Evolutionary conservation across 2,113 vertebrate species (phyloP).

Genomic region (Triplophysa dalaica): DNA sequence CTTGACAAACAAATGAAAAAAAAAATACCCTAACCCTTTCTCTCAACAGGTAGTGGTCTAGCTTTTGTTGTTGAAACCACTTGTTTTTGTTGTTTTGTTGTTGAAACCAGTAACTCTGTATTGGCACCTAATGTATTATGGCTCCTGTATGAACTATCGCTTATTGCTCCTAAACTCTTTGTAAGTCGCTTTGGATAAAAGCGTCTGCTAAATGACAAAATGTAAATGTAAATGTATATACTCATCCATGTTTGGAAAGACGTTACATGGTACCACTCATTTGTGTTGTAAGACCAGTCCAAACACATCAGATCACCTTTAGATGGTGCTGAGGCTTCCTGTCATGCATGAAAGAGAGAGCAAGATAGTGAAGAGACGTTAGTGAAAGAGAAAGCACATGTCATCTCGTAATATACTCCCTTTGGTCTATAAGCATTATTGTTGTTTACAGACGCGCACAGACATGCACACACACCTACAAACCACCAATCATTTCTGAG

Average conservation of each 20-base stretch:
- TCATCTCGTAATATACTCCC: not conserved
- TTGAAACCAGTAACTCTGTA: too few species aligned
- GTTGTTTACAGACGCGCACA: slow-evolving; percentile 34
- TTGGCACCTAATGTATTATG: too few species aligned
- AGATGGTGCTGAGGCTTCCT: slow-evolving; percentile 44
- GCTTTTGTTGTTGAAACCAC: too few species aligned
- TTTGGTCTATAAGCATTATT: slow-evolving; percentile 45
- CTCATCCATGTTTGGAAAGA: not conserved
- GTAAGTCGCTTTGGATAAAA: too few species aligned
- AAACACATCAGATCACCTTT: slow-evolving; percentile 3
- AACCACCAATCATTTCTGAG: not conserved
- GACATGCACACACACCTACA: not conserved
- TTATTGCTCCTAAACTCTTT: too few species aligned
- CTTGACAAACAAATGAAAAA: too few species aligned
- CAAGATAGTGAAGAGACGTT: not conserved
- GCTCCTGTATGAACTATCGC: too few species aligned
- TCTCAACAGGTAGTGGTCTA: too few species aligned
- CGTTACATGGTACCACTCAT: not conserved
- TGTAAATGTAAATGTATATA: too few species aligned
- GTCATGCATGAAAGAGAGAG: not conserved
- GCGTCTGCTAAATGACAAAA: too few species aligned
- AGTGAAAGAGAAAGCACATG: slow-evolving; percentile 25
- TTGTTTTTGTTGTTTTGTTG: too few species aligned
- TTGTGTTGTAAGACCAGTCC: not conserved
- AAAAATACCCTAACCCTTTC: too few species aligned